phyloP scores from a whole-genome alignment of 2,797 vertebrate genomes.

The Aeoliscus strigatus region DNA sequence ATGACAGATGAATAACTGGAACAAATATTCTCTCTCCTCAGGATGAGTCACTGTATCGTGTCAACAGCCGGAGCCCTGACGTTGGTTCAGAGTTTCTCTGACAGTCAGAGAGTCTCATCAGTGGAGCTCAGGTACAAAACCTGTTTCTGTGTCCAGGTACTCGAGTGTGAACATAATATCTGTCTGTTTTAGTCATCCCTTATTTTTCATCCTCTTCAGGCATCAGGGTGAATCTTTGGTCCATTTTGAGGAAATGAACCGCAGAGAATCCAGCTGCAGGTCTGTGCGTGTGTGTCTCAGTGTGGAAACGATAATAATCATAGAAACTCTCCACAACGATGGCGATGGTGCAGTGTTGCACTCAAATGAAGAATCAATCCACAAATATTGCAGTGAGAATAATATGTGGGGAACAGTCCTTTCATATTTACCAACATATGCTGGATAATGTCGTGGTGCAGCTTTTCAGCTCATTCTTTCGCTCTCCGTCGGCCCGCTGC shows the following conservation, averaged over 20 bases:
- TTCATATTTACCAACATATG: no score
- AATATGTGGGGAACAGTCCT: no score
- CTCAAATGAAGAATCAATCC: no score
- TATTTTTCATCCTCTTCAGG: constrained; percentile 39
- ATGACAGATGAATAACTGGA: no score
- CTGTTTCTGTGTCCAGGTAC: background rate
- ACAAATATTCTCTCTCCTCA: constrained; percentile 51
- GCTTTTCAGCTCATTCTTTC: no score
- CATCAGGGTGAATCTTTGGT: constrained; percentile 56
- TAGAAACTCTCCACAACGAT: no score
- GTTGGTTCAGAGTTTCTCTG: constrained; percentile 65
- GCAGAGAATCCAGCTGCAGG: constrained; percentile 61
- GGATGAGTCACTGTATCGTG: constrained; percentile 69
- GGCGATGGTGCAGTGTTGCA: no score
- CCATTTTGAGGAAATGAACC: constrained; percentile 40
- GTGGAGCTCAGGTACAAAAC: constrained; percentile 76
- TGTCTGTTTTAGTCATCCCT: no score
- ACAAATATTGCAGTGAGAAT: no score
- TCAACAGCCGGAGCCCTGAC: constrained; percentile 54
- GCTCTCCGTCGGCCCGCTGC: no score
- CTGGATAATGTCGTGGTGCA: no score
- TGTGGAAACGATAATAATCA: background rate
- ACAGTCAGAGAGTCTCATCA: constrained; percentile 62
- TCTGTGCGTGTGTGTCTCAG: constrained; percentile 22
- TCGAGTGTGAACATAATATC: background rate